These are phyloP conservation scores for Aplodontia rufa DNA, from an alignment of 2,113 vertebrate species.

Conservation along the genomic window DNA sequence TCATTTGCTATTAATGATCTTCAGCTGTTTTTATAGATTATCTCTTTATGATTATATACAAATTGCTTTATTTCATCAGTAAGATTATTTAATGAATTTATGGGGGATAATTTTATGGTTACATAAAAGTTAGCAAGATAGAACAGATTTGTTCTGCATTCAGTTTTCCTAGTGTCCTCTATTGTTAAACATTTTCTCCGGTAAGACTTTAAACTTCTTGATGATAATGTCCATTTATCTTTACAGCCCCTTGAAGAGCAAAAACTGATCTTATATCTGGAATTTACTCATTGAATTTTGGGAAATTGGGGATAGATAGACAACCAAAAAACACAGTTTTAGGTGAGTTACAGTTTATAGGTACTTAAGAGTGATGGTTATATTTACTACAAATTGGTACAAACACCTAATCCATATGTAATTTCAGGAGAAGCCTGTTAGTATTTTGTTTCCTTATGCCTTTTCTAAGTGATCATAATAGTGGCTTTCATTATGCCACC, in stretches of 20 bases:
- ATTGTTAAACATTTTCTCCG: background rate
- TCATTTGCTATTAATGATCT: background rate
- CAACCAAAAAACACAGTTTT: background rate
- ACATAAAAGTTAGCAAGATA: background rate
- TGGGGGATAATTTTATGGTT: background rate
- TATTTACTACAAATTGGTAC: background rate
- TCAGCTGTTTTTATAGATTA: background rate
- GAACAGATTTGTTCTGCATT: background rate
- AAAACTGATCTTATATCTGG: background rate
- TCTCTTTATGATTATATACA: background rate
- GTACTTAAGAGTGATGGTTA: background rate
- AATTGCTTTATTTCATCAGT: background rate
- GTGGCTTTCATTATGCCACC: background rate
- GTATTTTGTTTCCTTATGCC: background rate
- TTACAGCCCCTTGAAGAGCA: background rate
- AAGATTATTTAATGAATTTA: background rate
- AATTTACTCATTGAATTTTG: background rate
- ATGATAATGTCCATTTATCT: background rate
- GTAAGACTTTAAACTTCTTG: background rate
- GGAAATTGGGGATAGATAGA: background rate
- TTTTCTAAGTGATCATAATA: background rate
- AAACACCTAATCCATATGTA: background rate
- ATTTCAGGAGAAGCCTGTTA: background rate
- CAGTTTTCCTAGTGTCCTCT: background rate
- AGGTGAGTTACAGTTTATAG: background rate